A percentile compares a stretch with the other conserved stretches of the same genome.
These are phyloP conservation scores for Gymnodraco acuticeps DNA, from an alignment of 2,797 vertebrate genomes.

Conservation along the genomic window DNA sequence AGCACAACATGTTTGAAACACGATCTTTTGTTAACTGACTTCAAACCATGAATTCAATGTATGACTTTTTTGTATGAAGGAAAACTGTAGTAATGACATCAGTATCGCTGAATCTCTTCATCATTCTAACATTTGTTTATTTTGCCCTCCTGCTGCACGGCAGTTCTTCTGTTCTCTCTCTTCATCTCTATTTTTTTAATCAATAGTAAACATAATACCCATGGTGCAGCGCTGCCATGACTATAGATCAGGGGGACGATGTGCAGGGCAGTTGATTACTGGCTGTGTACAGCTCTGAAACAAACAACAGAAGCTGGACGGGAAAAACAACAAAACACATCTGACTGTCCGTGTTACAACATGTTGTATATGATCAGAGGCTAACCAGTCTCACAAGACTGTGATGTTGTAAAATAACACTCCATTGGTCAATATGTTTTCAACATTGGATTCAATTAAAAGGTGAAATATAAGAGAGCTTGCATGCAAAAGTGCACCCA, in stretches of 20 bases:
- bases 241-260: slow-evolving; percentile 47
- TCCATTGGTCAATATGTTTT: not conserved
- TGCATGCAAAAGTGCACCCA: not conserved
- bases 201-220: slow-evolving; percentile 65
- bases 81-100: not conserved
- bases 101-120: not conserved
- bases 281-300: slow-evolving; percentile 37
- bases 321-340: slow-evolving; percentile 32
- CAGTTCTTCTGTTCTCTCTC: slow-evolving; percentile 9
- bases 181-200: slow-evolving; percentile 41
- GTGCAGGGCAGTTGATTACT: slow-evolving; percentile 48
- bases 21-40: not conserved
- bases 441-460: not conserved
- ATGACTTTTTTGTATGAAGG: not conserved
- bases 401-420: not conserved
- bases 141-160: not conserved
- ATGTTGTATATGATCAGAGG: not conserved
- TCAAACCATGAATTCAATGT: not conserved
- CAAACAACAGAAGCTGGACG: slow-evolving; percentile 52
- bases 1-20: not conserved
- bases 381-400: not conserved
- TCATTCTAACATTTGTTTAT: not conserved
- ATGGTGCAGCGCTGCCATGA: slow-evolving; percentile 49
- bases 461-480: not conserved
- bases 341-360: slow-evolving; percentile 11